phyloP scores from a whole-genome alignment of 2,888 invertebrate genomes.

The Spodoptera littoralis region DNA sequence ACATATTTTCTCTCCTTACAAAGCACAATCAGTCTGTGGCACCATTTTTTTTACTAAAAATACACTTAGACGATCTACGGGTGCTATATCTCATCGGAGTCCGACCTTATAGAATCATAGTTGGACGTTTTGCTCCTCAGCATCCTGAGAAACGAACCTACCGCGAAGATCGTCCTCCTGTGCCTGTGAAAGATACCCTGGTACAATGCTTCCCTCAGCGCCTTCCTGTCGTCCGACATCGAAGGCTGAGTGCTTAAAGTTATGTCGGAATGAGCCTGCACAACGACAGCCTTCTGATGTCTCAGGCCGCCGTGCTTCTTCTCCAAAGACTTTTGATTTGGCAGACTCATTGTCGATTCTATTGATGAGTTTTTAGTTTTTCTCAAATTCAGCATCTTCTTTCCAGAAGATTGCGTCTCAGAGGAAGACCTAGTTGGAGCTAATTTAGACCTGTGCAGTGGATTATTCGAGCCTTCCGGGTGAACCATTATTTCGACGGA shows the following conservation, averaged over 20 bases:
- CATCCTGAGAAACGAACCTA: conserved; percentile 93
- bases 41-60: conserved; percentile 74
- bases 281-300: conserved; percentile 90
- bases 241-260: conserved; percentile 85
- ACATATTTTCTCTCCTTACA: conserved; percentile 72
- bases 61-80: conserved; percentile 68
- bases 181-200: conserved; percentile 94
- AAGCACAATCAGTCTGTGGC: conserved; percentile 85
- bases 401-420: conserved; percentile 83
- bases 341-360: conserved; percentile 87
- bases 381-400: conserved; percentile 82
- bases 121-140: conserved; percentile 92
- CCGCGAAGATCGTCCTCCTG: conserved; percentile 92
- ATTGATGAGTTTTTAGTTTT: conserved; percentile 87
- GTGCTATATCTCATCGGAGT: conserved; percentile 88
- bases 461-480: conserved; percentile 82
- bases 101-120: conserved; percentile 92
- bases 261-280: conserved; percentile 88
- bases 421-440: conserved; percentile 84
- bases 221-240: conserved; percentile 90
- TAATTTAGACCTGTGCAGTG: conserved; percentile 83
- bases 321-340: conserved; percentile 86
- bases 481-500: conserved; percentile 89
- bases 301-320: conserved; percentile 88
- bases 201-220: conserved; percentile 92